A percentile compares a stretch with the other conserved stretches of the same genome.
These are phyloP conservation scores for Thymelicus sylvestris DNA, from an alignment of 2,888 invertebrate genomes.

Conservation along the genomic window DNA sequence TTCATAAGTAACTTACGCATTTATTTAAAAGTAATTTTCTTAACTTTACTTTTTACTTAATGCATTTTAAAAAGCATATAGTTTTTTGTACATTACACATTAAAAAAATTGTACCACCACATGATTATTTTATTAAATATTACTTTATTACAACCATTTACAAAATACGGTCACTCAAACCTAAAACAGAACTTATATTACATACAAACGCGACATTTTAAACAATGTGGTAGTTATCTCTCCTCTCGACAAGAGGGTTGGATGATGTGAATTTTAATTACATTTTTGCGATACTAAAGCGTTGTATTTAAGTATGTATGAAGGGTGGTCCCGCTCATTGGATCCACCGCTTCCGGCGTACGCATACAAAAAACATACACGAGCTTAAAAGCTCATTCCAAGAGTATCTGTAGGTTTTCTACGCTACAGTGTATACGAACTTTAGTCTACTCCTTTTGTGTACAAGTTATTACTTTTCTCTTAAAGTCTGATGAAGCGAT, in stretches of 20 bases:
- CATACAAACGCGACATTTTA: slow-evolving; percentile 40
- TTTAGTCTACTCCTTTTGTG: slow-evolving; percentile 32
- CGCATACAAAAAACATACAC: slow-evolving; percentile 70
- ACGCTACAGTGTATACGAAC: slow-evolving; percentile 45
- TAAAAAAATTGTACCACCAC: no score
- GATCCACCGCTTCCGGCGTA: slow-evolving; percentile 67
- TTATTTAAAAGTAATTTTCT: no score
- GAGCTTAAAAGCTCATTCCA: slow-evolving; percentile 60
- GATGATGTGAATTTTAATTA: slow-evolving; percentile 80
- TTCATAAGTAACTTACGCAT: no score
- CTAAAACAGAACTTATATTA: slow-evolving; percentile 2
- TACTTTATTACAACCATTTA: no score
- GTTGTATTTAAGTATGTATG: slow-evolving; percentile 72
- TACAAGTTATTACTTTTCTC: slow-evolving; percentile 34
- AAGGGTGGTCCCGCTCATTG: slow-evolving; percentile 66
- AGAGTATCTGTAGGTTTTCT: slow-evolving; percentile 43
- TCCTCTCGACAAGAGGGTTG: slow-evolving; percentile 55
- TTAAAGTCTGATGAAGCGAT: slow-evolving; percentile 30
- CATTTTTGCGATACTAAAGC: slow-evolving; percentile 79
- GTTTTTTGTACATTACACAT: no score
- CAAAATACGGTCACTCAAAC: no score
- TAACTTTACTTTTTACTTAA: no score
- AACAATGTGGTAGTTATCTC: slow-evolving; percentile 71
- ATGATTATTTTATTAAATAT: no score
- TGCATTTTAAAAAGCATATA: no score